Evolutionary conservation across 2,888 invertebrate genomes (phyloP).

Genomic region (Augiades crinisus): DNA sequence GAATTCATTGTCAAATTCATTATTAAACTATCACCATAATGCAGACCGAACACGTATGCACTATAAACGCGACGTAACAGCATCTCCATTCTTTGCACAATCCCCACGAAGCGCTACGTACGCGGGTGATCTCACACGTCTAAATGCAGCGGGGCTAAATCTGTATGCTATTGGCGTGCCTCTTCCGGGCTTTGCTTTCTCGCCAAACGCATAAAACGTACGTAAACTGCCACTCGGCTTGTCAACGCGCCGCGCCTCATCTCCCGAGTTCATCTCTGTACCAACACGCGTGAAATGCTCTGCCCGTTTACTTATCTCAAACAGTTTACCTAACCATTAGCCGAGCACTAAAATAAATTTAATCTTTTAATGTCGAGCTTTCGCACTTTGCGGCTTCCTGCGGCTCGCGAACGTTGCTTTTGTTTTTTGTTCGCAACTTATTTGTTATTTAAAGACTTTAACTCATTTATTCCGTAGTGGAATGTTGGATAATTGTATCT

Average conservation of each 20-base stretch:
- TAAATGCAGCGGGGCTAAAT: conserved; percentile 74
- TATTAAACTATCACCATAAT: neutral
- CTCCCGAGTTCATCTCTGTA: conserved; percentile 51
- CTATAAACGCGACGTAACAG: neutral
- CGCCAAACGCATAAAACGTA: conserved; percentile 68
- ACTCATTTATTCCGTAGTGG: too few species aligned
- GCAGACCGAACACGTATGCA: neutral
- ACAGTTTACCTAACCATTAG: conserved; percentile 59
- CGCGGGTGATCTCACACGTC: conserved; percentile 68
- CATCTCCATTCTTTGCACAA: conserved; percentile 14
- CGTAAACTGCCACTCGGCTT: conserved; percentile 67
- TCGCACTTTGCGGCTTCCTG: conserved; percentile 30
- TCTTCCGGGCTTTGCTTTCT: conserved; percentile 71
- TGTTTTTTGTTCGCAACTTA: conserved; percentile 21
- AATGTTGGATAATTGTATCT: too few species aligned
- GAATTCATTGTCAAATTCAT: too few species aligned
- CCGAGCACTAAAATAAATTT: conserved; percentile 36
- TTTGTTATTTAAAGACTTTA: too few species aligned
- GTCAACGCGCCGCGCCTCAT: conserved; percentile 56
- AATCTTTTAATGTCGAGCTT: conserved; percentile 14
- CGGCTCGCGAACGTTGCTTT: conserved; percentile 10
- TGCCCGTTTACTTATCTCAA: conserved; percentile 55
- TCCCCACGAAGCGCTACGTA: conserved; percentile 45
- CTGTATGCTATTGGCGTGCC: conserved; percentile 59
- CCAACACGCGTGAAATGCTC: conserved; percentile 54